Conservation (phyloP, 2,113 vertebrate genomes). For the Fregata magnificens region DNA sequence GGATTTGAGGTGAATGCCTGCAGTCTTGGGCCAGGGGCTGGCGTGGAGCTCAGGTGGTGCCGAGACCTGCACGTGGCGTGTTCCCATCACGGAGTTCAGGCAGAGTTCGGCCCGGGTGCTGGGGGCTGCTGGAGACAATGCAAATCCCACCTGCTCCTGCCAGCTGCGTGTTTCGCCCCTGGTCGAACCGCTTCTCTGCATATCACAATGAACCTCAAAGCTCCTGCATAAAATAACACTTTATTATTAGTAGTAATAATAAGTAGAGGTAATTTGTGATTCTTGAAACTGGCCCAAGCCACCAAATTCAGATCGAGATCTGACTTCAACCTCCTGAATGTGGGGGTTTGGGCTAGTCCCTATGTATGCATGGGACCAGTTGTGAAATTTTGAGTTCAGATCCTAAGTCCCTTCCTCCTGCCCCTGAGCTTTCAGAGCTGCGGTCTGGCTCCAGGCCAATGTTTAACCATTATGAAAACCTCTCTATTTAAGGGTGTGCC, state of each 20-base stretch:
- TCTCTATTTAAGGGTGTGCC: neutral
- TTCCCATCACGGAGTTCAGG: neutral
- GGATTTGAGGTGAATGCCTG: neutral
- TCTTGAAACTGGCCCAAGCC: conserved; percentile 54
- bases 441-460: neutral
- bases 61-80: accelerated
- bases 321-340: neutral
- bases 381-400: neutral
- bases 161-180: neutral
- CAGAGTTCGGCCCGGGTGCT: neutral
- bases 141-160: neutral
- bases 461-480: neutral
- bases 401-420: neutral
- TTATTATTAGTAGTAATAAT: neutral
- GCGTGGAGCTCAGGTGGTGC: neutral
- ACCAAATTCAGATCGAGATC: conserved; percentile 9
- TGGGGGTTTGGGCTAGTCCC: neutral
- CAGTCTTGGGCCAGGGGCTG: neutral
- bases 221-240: neutral
- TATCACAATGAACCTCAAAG: conserved; percentile 22
- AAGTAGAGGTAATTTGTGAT: conserved; percentile 39
- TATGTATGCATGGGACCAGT: neutral
- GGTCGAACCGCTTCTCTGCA: neutral
- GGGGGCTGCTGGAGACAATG: neutral
- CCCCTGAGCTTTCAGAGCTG: neutral